Evolutionary conservation across 2,797 vertebrate genomes (phyloP).

Genomic region (Sus cebifrons): DNA sequence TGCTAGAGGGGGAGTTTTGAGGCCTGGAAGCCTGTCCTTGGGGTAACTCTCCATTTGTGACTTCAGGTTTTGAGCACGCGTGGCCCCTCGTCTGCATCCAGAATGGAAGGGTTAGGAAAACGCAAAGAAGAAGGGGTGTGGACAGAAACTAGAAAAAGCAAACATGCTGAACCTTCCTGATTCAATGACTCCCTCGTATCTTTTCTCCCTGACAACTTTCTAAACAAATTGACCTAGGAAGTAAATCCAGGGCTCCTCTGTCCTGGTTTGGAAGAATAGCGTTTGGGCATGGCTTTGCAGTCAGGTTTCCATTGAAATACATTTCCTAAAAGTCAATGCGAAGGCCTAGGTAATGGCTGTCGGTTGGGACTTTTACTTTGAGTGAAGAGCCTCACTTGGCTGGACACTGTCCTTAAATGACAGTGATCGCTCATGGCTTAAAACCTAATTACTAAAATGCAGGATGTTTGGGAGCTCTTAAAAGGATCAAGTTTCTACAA

Average conservation of each 20-base stretch:
- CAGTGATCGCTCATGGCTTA: conserved; percentile 4
- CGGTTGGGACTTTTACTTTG: conserved; percentile 53
- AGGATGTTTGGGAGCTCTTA: conserved; percentile 38
- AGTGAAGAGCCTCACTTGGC: conserved; percentile 55
- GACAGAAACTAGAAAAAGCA: not conserved
- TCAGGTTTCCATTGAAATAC: conserved; percentile 50
- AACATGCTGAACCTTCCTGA: not conserved
- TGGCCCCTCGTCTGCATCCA: not conserved
- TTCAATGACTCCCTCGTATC: not conserved
- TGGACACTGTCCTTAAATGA: conserved; percentile 46
- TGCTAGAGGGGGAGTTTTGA: not conserved
- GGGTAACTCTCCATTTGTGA: not conserved
- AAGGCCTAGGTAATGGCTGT: not conserved
- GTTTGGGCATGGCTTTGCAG: not conserved
- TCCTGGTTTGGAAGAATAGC: conserved; percentile 18
- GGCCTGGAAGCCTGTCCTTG: not conserved
- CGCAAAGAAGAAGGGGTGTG: not conserved
- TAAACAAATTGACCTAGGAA: conserved; percentile 11
- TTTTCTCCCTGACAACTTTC: not conserved
- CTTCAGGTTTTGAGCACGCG: not conserved
- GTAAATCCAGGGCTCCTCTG: not conserved
- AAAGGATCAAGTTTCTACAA: conserved; percentile 35
- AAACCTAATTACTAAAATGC: conserved; percentile 61
- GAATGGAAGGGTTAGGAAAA: not conserved
- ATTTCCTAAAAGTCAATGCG: conserved; percentile 58